These are phyloP conservation scores for Theropithecus gelada DNA, from an alignment of 2,113 vertebrate species.

Conservation along the genomic window DNA sequence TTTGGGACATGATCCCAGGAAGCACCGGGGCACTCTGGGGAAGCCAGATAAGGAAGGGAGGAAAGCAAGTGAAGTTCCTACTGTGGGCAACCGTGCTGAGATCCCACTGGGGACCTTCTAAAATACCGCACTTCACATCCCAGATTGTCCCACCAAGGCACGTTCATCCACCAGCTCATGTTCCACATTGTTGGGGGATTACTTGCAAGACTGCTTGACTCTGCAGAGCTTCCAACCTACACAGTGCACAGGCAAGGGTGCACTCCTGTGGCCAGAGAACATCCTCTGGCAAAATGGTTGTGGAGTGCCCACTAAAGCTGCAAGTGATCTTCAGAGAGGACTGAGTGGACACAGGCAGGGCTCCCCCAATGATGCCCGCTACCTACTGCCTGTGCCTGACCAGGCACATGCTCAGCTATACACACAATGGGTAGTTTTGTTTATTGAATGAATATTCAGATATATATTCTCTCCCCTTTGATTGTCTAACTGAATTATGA, in stretches of 20 bases:
- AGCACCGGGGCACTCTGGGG: not conserved
- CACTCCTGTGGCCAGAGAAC: not conserved
- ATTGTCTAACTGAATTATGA: not conserved
- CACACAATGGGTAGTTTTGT: not conserved
- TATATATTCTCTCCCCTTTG: not conserved
- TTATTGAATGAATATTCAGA: not conserved
- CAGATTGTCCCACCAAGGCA: not conserved
- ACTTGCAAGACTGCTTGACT: not conserved
- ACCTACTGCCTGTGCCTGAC: not conserved
- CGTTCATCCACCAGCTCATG: rapidly evolving
- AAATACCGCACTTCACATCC: not conserved
- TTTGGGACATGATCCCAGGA: not conserved
- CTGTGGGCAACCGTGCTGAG: rapidly evolving
- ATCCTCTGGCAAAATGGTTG: not conserved
- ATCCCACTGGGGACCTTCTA: not conserved
- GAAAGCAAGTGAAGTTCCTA: not conserved
- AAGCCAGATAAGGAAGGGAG: not conserved
- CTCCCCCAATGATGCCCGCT: rapidly evolving
- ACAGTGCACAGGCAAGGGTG: not conserved
- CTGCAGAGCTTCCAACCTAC: not conserved
- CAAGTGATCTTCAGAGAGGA: not conserved
- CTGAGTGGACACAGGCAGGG: rapidly evolving
- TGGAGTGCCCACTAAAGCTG: not conserved
- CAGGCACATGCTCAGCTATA: not conserved
- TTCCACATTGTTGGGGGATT: not conserved